Base-by-base conservation (phyloP, 2,797 vertebrate species). In the Syngnathus acus region DNA sequence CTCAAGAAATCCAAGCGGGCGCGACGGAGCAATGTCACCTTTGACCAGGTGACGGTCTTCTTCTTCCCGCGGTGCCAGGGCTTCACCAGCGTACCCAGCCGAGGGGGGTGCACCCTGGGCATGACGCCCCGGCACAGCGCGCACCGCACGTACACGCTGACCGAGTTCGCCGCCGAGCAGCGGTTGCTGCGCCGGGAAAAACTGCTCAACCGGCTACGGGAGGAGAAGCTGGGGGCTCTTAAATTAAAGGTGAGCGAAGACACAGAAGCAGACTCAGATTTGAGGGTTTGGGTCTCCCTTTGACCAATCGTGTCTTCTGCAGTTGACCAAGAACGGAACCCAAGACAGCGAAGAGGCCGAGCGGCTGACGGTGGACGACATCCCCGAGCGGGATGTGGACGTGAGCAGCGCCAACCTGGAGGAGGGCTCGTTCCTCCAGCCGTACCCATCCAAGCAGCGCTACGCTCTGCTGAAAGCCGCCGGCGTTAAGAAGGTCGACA, bases 61-160 rank as follows among this genome's bases (percentile, higher is more conserved):
- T 98, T 95, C 91, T 99, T 99, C 84, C 93, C 92, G 0, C 93
- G 95, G 73, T 98, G 97, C 88, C 97, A 99, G 85, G 97, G 97
- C 60, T 99, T 98, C 90, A 98, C 94, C 63, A 96, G 95, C 0
- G 96, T 99, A 83, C 95, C 96, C 51, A 97, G 97, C 82, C 91
- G 93, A 0, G 96, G 97, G 0, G 97, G 96, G 67, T 98, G 96
- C 67, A 95, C 95, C 16, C 87, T 99, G 69, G 97, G 97, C 26
- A 99, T 99, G 97, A 87, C 92, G 73, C 89, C 90, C 66, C 93
- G 89, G 64, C 96, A 99, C 86, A 93, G 88, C 23, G 79, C 83
- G 19, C 90, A 89, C 68, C 89, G 84, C 66, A 92, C 87, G 6
- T 99, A 95, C 85, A 94, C 95, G 0, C 83, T 99, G 19, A 92